Base-by-base conservation (phyloP, 1,140 invertebrate species). In the Euura saliciscinereae region DNA sequence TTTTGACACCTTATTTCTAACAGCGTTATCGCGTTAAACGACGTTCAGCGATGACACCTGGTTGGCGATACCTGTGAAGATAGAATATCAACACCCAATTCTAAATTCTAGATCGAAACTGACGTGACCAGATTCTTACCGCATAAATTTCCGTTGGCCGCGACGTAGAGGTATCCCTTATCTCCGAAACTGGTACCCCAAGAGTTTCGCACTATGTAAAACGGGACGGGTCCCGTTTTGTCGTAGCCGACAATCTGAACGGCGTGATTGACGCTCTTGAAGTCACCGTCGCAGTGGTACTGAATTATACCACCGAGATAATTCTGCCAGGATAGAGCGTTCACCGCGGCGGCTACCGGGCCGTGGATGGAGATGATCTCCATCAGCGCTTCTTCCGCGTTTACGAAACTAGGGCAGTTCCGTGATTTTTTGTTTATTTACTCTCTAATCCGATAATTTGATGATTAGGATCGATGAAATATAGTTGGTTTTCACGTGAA, bases 241-340 rank as follows among this genome's bases (percentile, higher is more conserved):
- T 97, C 93, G 82, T 97, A 97, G 1, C 96, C 96, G 2, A 97
- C 93, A 74, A 97, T 91, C 84, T 94, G 91, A 0, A 96, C 94
- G 2, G 95, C 95, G 84, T 97, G 96, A 86, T 97, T 97, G 43
- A 92, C 81, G 77, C 91, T 91, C 11, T 88, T 84, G 2, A 88
- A 83, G 11, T 86, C 84, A 4, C 89, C 89, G 66, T 92, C 90
- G 86, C 95, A 96, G 79, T 96, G 92, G 80, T 90, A 94, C 79
- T 95, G 92, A 80, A 97, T 95, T 46, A 96, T 90, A 2, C 96
- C 96, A 0, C 94, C 95, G 6, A 96, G 87, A 83, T 97, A 97
- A 83, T 96, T 93, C 82, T 96, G 94, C 96, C 96, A 97, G 2
- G 92, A 92, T 10, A 93, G 87, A 1, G 95, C 95, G 87, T 97